These are phyloP conservation scores for Aphelenchoides avenae DNA, from an alignment of 1,140 invertebrate genomes.

Conservation along the genomic window DNA sequence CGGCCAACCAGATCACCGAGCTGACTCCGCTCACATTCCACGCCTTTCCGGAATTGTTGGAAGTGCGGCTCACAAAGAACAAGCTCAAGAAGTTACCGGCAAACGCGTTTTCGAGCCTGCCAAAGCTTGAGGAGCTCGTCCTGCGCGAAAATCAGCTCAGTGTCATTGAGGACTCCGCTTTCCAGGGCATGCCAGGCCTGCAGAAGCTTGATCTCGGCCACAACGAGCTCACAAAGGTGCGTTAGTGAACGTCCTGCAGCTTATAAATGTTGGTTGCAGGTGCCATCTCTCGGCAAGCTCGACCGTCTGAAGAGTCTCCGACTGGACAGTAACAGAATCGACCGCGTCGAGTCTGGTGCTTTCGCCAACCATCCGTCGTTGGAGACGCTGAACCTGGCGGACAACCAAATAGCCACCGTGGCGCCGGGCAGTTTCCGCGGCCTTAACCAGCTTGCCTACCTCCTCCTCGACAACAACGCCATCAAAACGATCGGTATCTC, in stretches of 20 bases:
- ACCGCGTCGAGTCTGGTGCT: constrained; percentile 48
- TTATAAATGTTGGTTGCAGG: not conserved
- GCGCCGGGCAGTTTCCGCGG: constrained; percentile 54
- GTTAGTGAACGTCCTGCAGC: too few relatives aligned
- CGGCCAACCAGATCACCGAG: constrained; percentile 47
- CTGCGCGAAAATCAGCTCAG: constrained; percentile 44
- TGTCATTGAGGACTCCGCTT: constrained; percentile 24
- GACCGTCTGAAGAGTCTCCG: too few relatives aligned
- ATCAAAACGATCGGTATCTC: constrained; percentile 24
- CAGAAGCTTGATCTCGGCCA: constrained; percentile 33
- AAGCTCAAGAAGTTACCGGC: constrained; percentile 35
- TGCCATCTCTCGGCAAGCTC: too few relatives aligned
- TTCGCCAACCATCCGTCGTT: constrained; percentile 52
- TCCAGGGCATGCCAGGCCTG: constrained; percentile 41
- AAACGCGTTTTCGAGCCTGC: constrained; percentile 59
- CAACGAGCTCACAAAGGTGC: constrained; percentile 35
- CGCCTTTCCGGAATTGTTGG: constrained; percentile 52
- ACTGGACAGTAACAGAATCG: constrained; percentile 47
- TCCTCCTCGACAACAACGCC: constrained; percentile 49
- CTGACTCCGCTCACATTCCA: constrained; percentile 51
- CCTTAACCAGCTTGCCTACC: constrained; percentile 34
- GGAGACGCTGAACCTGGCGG: constrained; percentile 40
- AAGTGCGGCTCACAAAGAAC: constrained; percentile 50
- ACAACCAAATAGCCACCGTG: constrained; percentile 49
- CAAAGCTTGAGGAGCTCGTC: constrained; percentile 39